A percentile compares a stretch with the other conserved stretches of the same genome.
Evolutionary conservation across 1,140 invertebrate species (phyloP).

Genomic region (Aradophagus sp.): DNA sequence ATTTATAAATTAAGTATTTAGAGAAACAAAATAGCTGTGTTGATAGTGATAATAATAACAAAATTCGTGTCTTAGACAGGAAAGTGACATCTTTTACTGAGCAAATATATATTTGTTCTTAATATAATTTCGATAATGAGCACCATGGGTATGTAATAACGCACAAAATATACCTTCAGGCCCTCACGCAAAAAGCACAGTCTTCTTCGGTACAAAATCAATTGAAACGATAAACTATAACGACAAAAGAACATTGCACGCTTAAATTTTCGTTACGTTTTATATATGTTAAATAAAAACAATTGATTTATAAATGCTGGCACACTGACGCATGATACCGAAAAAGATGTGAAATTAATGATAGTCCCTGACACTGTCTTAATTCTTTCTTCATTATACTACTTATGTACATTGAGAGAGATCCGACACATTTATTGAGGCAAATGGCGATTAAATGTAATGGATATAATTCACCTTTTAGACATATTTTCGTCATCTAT

Average conservation of each 20-base stretch:
- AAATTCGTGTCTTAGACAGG: not conserved
- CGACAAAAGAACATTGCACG: no score
- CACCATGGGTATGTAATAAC: conserved; percentile 26
- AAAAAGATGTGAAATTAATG: conserved; percentile 9
- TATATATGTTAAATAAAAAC: not conserved
- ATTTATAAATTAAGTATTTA: not conserved
- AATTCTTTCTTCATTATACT: no score
- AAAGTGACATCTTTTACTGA: conserved; percentile 25
- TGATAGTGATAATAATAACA: not conserved
- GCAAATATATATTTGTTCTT: conserved; percentile 27
- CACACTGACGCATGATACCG: not conserved
- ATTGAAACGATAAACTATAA: not conserved
- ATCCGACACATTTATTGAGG: no score
- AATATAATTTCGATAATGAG: conserved; percentile 15
- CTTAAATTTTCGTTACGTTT: not conserved
- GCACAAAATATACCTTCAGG: conserved; percentile 22
- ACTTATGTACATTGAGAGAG: no score
- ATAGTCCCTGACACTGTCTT: not conserved
- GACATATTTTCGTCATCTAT: no score
- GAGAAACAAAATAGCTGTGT: conserved; percentile 1
- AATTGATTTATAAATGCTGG: conserved; percentile 1
- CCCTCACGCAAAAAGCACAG: conserved; percentile 1
- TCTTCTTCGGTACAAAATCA: conserved; percentile 12
- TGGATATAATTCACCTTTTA: no score
- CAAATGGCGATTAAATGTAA: no score